Evolutionary conservation across 2,888 invertebrate species (phyloP).

Genomic region (Trachelus stipa): DNA sequence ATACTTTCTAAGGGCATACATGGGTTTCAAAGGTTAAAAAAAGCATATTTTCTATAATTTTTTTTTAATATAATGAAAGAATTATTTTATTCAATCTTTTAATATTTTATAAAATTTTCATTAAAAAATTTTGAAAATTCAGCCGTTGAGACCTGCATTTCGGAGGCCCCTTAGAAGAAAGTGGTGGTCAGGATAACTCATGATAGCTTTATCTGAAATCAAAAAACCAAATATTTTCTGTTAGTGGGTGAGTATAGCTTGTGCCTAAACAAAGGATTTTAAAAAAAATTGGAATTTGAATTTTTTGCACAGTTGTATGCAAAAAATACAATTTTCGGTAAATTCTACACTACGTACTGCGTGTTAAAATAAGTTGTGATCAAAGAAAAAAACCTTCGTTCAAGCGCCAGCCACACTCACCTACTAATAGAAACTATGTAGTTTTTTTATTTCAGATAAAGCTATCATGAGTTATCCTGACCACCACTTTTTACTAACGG

Average conservation of each 20-base stretch:
- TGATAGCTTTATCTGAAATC: conserved; percentile 15
- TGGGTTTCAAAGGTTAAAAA: too few species aligned
- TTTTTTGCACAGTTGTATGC: conserved; percentile 10
- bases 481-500: conserved; percentile 11
- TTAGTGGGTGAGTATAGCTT: neutral
- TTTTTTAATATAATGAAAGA: too few species aligned
- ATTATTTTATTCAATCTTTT: neutral
- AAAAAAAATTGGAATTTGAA: conserved; percentile 1
- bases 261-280: conserved; percentile 10
- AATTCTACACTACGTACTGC: conserved; percentile 6
- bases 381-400: conserved; percentile 10
- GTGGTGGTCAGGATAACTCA: conserved; percentile 7
- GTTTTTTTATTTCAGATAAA: conserved; percentile 5
- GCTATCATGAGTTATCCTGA: conserved; percentile 12
- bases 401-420: neutral
- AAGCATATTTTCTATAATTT: too few species aligned
- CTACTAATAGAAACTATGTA: neutral
- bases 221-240: neutral
- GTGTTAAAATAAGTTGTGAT: conserved; percentile 9
- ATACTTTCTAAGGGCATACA: too few species aligned
- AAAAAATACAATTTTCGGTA: neutral
- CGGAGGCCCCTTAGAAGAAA: conserved; percentile 7
- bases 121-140: conserved; percentile 9
- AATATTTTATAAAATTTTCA: conserved; percentile 8
- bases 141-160: conserved; percentile 9